A percentile compares a stretch with the other conserved stretches of the same genome.
phyloP scores from a whole-genome alignment of 2,888 invertebrate species.

The Ctenicera cuprea region DNA sequence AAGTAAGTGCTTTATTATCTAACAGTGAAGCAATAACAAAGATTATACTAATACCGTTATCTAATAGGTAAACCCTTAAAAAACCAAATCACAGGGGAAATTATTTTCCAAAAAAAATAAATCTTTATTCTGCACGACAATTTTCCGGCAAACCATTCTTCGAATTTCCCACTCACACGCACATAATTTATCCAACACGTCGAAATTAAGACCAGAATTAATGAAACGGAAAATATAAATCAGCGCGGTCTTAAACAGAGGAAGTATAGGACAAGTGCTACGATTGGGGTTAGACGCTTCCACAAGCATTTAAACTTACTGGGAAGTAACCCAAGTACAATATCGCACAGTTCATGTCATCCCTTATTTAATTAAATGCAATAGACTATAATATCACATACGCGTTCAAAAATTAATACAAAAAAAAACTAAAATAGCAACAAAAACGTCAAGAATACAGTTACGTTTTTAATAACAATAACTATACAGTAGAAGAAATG shows the following conservation, averaged over 20 bases:
- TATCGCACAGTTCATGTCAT: neutral
- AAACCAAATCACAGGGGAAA: constrained; percentile 4
- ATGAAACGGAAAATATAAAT: constrained; percentile 41
- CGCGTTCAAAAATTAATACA: too few relatives aligned
- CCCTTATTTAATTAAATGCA: neutral
- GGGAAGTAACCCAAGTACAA: constrained; percentile 2
- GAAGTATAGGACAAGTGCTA: constrained; percentile 16
- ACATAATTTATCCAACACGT: constrained; percentile 33
- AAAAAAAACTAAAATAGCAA: too few relatives aligned
- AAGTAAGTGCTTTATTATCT: too few relatives aligned
- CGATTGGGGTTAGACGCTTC: constrained; percentile 6
- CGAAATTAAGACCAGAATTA: constrained; percentile 42
- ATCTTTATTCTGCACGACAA: constrained; percentile 15
- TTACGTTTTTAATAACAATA: too few relatives aligned
- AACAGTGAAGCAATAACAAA: too few relatives aligned
- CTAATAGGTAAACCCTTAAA: too few relatives aligned
- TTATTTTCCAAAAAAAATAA: constrained; percentile 26
- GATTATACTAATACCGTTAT: too few relatives aligned
- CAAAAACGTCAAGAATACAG: too few relatives aligned
- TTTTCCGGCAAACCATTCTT: constrained; percentile 11
- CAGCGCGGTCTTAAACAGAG: constrained; percentile 37
- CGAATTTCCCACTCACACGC: constrained; percentile 31
- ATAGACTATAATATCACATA: neutral
- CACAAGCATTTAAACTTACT: neutral
- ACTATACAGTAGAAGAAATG: too few relatives aligned